These are phyloP conservation scores for Anoncus sp. DNA, from an alignment of 2,888 invertebrate genomes.

Conservation along the genomic window DNA sequence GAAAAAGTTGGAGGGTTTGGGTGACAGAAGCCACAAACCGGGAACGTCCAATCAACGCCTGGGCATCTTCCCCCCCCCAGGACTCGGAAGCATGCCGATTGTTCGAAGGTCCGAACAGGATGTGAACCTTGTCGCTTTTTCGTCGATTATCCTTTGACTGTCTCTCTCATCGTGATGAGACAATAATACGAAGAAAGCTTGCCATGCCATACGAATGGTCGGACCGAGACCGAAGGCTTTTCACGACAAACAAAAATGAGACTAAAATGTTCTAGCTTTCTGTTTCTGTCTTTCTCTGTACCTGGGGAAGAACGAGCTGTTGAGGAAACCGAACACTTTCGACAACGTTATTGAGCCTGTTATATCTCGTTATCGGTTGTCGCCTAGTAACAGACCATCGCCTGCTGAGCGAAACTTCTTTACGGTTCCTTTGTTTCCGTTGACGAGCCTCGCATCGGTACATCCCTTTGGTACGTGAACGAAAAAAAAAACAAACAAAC, in stretches of 20 bases:
- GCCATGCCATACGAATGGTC: constrained; percentile 19
- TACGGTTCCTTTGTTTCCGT: constrained; percentile 66
- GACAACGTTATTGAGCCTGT: constrained; percentile 62
- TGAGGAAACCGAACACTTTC: constrained; percentile 36
- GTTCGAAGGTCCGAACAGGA: constrained; percentile 72
- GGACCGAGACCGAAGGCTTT: background rate
- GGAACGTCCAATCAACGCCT: constrained; percentile 68
- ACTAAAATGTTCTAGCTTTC: no score
- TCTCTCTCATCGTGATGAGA: constrained; percentile 74
- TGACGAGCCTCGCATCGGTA: constrained; percentile 35
- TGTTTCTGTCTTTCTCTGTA: background rate
- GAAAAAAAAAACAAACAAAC: constrained; percentile 14
- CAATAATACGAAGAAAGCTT: constrained; percentile 72
- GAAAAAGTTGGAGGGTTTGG: constrained; percentile 11
- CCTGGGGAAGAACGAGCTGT: background rate
- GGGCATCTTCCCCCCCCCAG: no score
- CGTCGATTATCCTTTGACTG: constrained; percentile 78
- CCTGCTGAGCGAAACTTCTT: constrained; percentile 53
- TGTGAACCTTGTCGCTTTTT: constrained; percentile 72
- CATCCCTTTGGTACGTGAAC: constrained; percentile 8
- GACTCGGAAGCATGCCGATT: constrained; percentile 68
- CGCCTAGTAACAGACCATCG: constrained; percentile 72
- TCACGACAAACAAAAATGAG: constrained; percentile 6
- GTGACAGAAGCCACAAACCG: no score
- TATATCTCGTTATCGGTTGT: constrained; percentile 77